Evolutionary conservation across 1,140 invertebrate species (phyloP).

Genomic region (Drosophila jambulina): DNA sequence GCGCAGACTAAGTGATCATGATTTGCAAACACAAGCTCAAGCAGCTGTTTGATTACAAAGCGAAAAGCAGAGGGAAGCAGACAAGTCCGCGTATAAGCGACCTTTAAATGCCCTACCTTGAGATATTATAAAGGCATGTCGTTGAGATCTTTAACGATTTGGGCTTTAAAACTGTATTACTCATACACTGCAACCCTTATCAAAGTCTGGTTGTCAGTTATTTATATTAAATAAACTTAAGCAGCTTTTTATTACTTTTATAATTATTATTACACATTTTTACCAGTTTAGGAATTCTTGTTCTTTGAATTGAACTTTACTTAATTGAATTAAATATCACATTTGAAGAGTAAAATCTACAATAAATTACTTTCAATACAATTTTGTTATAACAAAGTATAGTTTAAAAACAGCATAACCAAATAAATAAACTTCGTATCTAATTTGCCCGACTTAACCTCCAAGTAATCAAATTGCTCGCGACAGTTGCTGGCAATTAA

Average conservation of each 20-base stretch:
- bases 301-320: background rate
- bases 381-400: background rate
- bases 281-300: background rate
- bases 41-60: conserved; percentile 68
- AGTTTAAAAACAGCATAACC: background rate
- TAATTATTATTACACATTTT: no score
- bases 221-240: no score
- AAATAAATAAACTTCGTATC: background rate
- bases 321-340: background rate
- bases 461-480: conserved; percentile 30
- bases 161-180: background rate
- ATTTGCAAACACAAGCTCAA: conserved; percentile 58
- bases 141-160: no score
- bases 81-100: background rate
- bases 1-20: conserved; percentile 52
- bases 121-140: no score
- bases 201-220: background rate
- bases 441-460: conserved; percentile 21
- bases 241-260: no score
- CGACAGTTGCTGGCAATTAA: conserved; percentile 58
- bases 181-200: background rate
- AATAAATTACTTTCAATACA: background rate
- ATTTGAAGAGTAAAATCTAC: background rate
- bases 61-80: conserved; percentile 1
- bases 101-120: conserved; percentile 15